Base-by-base conservation (phyloP, 2,888 invertebrate genomes). In the Drosophila maculinotata region DNA sequence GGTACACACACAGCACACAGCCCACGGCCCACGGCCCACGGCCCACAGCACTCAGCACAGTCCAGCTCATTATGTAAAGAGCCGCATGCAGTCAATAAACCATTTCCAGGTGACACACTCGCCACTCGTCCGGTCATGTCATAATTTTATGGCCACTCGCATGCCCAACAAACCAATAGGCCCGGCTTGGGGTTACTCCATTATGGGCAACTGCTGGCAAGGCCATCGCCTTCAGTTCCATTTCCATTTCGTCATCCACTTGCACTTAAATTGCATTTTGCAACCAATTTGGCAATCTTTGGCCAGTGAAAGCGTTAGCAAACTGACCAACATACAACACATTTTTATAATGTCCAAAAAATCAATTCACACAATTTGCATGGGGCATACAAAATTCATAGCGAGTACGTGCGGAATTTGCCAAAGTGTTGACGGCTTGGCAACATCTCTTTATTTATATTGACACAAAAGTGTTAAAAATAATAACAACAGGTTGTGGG, bases 41-140 rank as follows among this genome's bases (percentile, higher is more conserved):
- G n/a, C n/a, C n/a, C n/a, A n/a, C n/a, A n/a, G n/a, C n/a, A n/a
- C n/a, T n/a, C n/a, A n/a, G n/a, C n/a, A n/a, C n/a, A n/a, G 30
- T 23, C n/a, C 31, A 44, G 39, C 77, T 71, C 79, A 82, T 87
- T 85, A 81, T 87, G 79, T 81, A 87, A 87, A 59, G 69, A 64
- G 76, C 44, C n/a, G 53, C 47, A 23, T 65, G 65, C 66, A 58
- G 76, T 68, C 76, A 78, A 79, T 72, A 88, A 88, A 78, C 79
- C 66, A 66, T 65, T 72, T 72, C 49, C 69, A 75, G 79, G 65
- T 67, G 56, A 48, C 31, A 53, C 45, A 51, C 52, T 15, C n/a
- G 30, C 33, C 48, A 26, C 35, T n/a, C 47, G 44, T 56, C 52
- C 63, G 68, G 63, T 64, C 75, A 66, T 83, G 83, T 87, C 83